Base-by-base conservation (phyloP, 2,888 invertebrate genomes). In the Sycophila texana region DNA sequence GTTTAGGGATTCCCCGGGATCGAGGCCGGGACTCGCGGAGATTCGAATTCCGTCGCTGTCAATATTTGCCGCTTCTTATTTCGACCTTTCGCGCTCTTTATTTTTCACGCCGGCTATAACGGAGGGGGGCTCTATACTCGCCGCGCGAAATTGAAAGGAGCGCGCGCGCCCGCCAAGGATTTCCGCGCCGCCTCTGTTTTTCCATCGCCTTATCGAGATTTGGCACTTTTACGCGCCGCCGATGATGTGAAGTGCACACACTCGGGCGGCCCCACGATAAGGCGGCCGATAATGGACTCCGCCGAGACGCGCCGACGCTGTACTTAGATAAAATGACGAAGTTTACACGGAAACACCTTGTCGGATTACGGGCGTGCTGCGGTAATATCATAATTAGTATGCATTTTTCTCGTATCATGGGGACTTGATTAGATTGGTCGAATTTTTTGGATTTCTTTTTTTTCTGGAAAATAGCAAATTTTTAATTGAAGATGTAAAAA, bases 1-100 rank as follows among this genome's bases (percentile, higher is more conserved):
- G 74, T 61, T 81, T 72, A 81, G 77, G 71, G 74, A 81, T 81
- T 81, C 77, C 77, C 74, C 67, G 74, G 72, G 65, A 67, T 68
- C 30, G n/a, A 26, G 22, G 30, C 30, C 47, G 57, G 58, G 68
- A 71, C 72, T 60, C 55, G 47, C 58, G 60, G 74, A 74, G 77
- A 76, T 60, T 57, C 60, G n/a, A 12, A 26, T 57, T 12, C 30
- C 47, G 72, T 39, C 58, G 14, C 61, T 63, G 79, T 76, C 76
- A 72, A 76, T 80, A 73, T 80, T 80, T 79, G 72, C 63, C 58
- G 47, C n/a, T 68, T 22, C n/a, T 18, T 16, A 39, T 14, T 14
- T 22, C 10, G 20, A 22, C 58, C 26, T 49, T 55, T 22, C 4
- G 18, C 30, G 16, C 20, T 47, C 55, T 58, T 10, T 53, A 57